These are phyloP conservation scores for Rhyzopertha dominica DNA, from an alignment of 1,140 invertebrate genomes.

Conservation along the genomic window DNA sequence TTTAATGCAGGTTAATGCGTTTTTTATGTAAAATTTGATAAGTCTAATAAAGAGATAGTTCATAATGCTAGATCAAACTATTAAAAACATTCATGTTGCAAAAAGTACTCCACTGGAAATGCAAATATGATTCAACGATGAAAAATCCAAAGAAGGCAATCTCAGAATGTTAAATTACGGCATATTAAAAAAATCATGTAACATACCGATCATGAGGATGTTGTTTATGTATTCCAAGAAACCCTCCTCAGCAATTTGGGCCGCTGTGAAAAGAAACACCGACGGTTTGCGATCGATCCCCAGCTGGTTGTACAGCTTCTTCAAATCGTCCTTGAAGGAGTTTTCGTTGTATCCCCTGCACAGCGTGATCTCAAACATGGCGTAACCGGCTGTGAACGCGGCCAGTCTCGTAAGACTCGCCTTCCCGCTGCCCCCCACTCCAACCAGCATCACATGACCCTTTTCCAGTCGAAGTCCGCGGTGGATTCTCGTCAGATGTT, in stretches of 20 bases:
- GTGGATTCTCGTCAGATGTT: constrained; percentile 81
- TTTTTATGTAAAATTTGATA: too few relatives aligned
- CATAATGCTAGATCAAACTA: too few relatives aligned
- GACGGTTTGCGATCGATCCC: constrained; percentile 73
- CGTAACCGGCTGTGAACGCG: constrained; percentile 70
- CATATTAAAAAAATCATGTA: too few relatives aligned
- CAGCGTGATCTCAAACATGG: constrained; percentile 77
- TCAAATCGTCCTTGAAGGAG: constrained; percentile 81
- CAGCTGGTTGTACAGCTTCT: constrained; percentile 67
- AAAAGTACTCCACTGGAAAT: too few relatives aligned
- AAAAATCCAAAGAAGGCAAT: too few relatives aligned
- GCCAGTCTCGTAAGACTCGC: constrained; percentile 65
- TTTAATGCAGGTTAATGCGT: too few relatives aligned
- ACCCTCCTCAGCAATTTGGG: constrained; percentile 72
- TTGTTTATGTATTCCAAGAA: constrained; percentile 89
- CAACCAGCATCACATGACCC: constrained; percentile 79
- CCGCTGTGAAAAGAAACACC: constrained; percentile 78
- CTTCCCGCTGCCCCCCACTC: constrained; percentile 83
- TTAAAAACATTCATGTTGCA: too few relatives aligned
- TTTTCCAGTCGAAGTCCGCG: constrained; percentile 75
- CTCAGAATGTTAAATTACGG: too few relatives aligned
- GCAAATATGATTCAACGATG: too few relatives aligned
- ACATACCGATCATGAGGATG: constrained; percentile 79
- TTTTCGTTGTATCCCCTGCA: constrained; percentile 76
- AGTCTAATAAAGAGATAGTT: too few relatives aligned